Evolutionary conservation across 1,140 invertebrate genomes (phyloP), one percentile per base, ranked within the genome.

Genomic region (Caenorhabditis briggsae): DNA sequence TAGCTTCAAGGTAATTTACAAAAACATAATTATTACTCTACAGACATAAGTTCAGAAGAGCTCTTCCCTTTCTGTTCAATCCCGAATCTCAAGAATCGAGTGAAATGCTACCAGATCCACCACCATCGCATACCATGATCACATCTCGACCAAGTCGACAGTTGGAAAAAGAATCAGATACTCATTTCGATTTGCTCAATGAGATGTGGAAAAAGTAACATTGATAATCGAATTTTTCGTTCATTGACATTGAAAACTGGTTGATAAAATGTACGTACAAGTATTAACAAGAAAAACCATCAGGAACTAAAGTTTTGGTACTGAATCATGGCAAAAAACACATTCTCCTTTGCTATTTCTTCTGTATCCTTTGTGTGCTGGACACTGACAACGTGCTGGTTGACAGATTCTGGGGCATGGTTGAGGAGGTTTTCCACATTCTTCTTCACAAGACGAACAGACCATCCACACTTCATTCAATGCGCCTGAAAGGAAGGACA

Each of bases 161-260:
- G 18, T 25, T 86, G 56, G 74, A 86, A 53, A 46, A 59, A 59
- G 85, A 86, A 53, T 82, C 70, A 18, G 78, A 86, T 43, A 82
- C 58, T 20, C 85, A 86, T 46, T 86, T 86, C 41, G 33, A 46
- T 48, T 43, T 86, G 58, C 78, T 86, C 5, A 64, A 82, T 41
- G 78, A 86, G 6, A 86, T 86, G 85, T 86, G 85, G 85, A 82
- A 82, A 20, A 86, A 86, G 78, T 82, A 59, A 53, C 16, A 53
- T 14, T 53, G 2, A 14, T 53, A 14, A 58, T n/a, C n/a, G n/a
- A n/a, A n/a, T n/a, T 58, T 7, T 58, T 58, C n/a, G 8, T 58
- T n/a, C 8, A 61, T 25, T 61, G 3, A 61, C 3, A n/a, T 23
- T n/a, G 9, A 33, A 33, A 33, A 61, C 59, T 20, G 23, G 20